Conservation (phyloP, 2,797 vertebrate genomes). For the Tachyglossus aculeatus region DNA sequence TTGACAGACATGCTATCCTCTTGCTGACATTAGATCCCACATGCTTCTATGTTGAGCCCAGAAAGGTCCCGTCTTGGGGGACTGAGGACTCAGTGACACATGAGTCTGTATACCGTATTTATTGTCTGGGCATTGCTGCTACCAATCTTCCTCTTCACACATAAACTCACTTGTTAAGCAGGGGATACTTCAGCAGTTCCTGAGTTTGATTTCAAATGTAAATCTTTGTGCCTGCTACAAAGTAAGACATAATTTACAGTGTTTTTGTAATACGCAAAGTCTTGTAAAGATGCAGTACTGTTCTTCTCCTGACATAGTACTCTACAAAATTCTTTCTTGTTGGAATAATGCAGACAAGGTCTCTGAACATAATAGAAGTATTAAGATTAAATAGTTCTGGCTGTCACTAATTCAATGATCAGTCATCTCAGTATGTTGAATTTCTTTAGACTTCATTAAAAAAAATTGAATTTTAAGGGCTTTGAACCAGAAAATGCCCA, state of each 20-base stretch:
- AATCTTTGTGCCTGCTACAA: slow-evolving; percentile 10
- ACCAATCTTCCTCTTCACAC: not conserved
- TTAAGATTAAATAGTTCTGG: slow-evolving; percentile 6
- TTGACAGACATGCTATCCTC: no score
- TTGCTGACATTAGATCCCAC: no score
- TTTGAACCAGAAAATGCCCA: slow-evolving; percentile 34
- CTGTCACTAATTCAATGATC: slow-evolving; percentile 22
- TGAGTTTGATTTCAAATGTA: slow-evolving; percentile 25
- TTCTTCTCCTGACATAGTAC: not conserved
- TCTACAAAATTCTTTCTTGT: not conserved
- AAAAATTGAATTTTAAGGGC: slow-evolving; percentile 43
- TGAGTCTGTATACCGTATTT: slow-evolving; percentile 26
- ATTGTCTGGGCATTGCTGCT: not conserved
- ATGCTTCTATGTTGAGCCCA: no score
- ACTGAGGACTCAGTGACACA: no score
- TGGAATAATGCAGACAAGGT: slow-evolving; percentile 20
- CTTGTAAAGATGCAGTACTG: slow-evolving; percentile 24
- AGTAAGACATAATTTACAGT: slow-evolving; percentile 3
- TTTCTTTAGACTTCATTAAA: slow-evolving; percentile 5
- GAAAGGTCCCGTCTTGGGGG: no score
- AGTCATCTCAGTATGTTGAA: fast-evolving
- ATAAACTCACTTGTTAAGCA: slow-evolving; percentile 16
- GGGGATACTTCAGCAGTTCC: slow-evolving; percentile 36
- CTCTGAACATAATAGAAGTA: not conserved
- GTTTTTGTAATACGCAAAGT: slow-evolving; percentile 31